phyloP scores from a whole-genome alignment of 1,140 invertebrate species.

The Olivierus martensii region DNA sequence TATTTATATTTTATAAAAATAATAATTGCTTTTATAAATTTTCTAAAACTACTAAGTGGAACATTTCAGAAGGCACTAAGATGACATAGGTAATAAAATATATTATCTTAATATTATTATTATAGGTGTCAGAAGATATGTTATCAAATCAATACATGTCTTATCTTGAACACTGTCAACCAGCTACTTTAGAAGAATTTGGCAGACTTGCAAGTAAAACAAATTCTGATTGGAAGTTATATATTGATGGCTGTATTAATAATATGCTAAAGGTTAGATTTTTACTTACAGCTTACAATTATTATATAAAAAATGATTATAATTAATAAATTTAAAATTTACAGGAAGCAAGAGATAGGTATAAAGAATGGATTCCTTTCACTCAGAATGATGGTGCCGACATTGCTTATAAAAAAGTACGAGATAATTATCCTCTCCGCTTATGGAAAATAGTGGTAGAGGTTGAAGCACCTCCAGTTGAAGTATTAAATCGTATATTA shows the following conservation, averaged over 20 bases:
- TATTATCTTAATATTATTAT: no score
- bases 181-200: constrained; percentile 45
- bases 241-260: constrained; percentile 65
- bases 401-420: constrained; percentile 76
- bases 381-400: constrained; percentile 53
- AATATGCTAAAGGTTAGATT: constrained; percentile 56
- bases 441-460: constrained; percentile 81
- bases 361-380: constrained; percentile 60
- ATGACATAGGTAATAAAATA: no score
- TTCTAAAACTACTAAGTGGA: no score
- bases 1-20: no score
- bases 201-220: constrained; percentile 39
- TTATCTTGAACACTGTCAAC: constrained; percentile 72
- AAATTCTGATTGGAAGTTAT: constrained; percentile 52
- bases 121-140: constrained; percentile 49
- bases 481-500: constrained; percentile 58
- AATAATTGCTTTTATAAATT: no score
- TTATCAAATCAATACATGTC: constrained; percentile 73
- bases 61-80: no score
- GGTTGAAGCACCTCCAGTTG: constrained; percentile 77
- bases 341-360: constrained; percentile 29
- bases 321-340: no score
- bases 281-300: no score
- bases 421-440: constrained; percentile 74
- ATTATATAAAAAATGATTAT: no score